Conservation (phyloP, 2,113 vertebrate genomes). For the Rafetus swinhoei region DNA sequence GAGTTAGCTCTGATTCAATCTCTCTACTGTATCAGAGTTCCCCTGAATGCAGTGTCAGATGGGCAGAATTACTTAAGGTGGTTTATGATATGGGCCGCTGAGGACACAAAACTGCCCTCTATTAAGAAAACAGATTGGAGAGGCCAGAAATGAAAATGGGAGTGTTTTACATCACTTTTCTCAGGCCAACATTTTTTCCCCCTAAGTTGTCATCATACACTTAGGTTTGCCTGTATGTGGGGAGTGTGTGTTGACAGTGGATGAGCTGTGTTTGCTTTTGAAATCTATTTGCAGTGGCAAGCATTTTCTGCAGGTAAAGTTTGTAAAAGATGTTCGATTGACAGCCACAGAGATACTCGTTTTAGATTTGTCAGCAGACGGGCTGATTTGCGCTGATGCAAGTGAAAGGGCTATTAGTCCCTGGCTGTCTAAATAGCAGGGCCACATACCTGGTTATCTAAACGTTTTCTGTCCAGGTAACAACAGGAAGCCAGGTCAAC, state of each 20-base stretch:
- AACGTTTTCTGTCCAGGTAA: not conserved
- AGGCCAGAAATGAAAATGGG: not conserved
- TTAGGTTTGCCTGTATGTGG: accelerated
- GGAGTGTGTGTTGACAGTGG: not conserved
- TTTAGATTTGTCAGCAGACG: not conserved
- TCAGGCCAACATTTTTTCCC: not conserved
- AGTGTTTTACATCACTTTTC: not conserved
- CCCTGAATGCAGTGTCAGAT: not conserved
- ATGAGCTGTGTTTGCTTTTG: not conserved
- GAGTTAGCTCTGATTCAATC: accelerated
- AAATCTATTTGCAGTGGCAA: not conserved
- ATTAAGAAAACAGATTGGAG: not conserved
- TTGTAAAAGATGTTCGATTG: not conserved
- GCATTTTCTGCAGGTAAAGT: not conserved
- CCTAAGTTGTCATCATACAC: not conserved
- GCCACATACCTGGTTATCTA: not conserved
- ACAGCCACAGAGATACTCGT: not conserved
- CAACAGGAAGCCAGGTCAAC: not conserved
- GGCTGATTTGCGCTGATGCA: not conserved
- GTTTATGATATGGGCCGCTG: not conserved
- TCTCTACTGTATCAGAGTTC: accelerated
- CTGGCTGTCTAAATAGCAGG: not conserved
- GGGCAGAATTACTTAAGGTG: accelerated
- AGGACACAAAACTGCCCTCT: not conserved
- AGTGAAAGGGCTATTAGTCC: not conserved